Percentiles rank a stretch among this genome's conserved stretches.
Evolutionary conservation across 2,888 invertebrate species (phyloP).

Genomic region (Noctua janthina): DNA sequence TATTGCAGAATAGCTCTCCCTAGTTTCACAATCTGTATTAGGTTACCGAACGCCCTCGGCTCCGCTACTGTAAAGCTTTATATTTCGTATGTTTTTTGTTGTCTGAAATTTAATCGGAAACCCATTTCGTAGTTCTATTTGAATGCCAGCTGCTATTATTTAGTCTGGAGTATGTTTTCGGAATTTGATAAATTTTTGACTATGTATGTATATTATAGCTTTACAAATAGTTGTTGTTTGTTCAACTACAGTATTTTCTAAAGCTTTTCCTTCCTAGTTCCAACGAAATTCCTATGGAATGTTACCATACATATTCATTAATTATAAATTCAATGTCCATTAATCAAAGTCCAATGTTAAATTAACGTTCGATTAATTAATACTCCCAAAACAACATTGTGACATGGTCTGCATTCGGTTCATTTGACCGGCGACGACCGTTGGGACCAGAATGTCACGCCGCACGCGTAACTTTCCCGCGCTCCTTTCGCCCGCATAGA

Average conservation of each 20-base stretch:
- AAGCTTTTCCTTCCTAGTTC: background rate
- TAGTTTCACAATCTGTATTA: conserved; percentile 75
- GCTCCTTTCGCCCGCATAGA: conserved; percentile 56
- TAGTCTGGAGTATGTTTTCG: conserved; percentile 17
- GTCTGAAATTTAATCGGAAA: conserved; percentile 77
- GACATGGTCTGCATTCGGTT: conserved; percentile 51
- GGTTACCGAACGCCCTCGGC: conserved; percentile 76
- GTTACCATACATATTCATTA: background rate
- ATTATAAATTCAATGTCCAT: conserved; percentile 15
- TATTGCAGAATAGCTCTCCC: conserved; percentile 69
- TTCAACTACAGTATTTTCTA: background rate
- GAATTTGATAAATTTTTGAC: background rate
- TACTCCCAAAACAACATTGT: conserved; percentile 53
- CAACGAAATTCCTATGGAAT: background rate
- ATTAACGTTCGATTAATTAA: conserved; percentile 48
- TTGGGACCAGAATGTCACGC: conserved; percentile 53
- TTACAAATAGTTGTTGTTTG: background rate
- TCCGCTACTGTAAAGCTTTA: conserved; percentile 72
- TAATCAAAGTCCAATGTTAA: conserved; percentile 51
- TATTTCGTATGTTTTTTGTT: conserved; percentile 74
- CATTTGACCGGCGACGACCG: conserved; percentile 51
- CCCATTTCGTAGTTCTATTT: conserved; percentile 68
- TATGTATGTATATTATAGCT: background rate
- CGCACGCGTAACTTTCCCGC: conserved; percentile 50
- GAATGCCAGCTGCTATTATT: conserved; percentile 46